A percentile compares a stretch with the other conserved stretches of the same genome.
phyloP scores from a whole-genome alignment of 2,888 invertebrate species.

The Apamea anceps region DNA sequence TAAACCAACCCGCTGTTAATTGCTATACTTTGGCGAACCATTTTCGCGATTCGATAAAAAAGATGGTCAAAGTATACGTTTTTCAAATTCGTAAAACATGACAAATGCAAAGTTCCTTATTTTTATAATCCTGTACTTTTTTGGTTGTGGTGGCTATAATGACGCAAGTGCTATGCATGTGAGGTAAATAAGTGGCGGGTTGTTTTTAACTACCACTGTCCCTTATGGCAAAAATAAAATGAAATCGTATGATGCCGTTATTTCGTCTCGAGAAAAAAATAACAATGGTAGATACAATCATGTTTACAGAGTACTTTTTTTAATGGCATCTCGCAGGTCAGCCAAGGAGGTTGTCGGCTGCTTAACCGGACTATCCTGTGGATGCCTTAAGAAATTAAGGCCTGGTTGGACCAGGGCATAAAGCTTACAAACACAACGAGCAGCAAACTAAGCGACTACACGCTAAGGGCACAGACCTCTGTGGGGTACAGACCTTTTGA shows the following conservation, averaged over 20 bases:
- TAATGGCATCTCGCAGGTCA: too few species aligned
- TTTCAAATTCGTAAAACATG: background rate
- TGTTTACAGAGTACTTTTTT: background rate
- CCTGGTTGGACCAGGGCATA: background rate
- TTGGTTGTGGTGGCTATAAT: slow-evolving; percentile 6
- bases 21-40: too few species aligned
- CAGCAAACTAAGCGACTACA: background rate
- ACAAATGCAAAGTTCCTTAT: slow-evolving; percentile 10
- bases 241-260: background rate
- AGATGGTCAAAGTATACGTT: background rate
- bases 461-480: background rate
- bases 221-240: background rate
- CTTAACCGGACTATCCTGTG: background rate
- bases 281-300: too few species aligned
- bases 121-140: slow-evolving; percentile 12
- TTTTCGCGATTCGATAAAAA: background rate
- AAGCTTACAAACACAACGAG: too few species aligned
- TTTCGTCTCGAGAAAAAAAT: background rate
- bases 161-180: slow-evolving; percentile 9
- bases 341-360: background rate
- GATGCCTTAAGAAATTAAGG: background rate
- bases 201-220: slow-evolving; percentile 7
- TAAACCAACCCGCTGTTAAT: too few species aligned
- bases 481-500: background rate
- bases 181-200: slow-evolving; percentile 3